Base-by-base conservation (phyloP, 2,888 invertebrate species). In the Hypomecis punctinalis region DNA sequence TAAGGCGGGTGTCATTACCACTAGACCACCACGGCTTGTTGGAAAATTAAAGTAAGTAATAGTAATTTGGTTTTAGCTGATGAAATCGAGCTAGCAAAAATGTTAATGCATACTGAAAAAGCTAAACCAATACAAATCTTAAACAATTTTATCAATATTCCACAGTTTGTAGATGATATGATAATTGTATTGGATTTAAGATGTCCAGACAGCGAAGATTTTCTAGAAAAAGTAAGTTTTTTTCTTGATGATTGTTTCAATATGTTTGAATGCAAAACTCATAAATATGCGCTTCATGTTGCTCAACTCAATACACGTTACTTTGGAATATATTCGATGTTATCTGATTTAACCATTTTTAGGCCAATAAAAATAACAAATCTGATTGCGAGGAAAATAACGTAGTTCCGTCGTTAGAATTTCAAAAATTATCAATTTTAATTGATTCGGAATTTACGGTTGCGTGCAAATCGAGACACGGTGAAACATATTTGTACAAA, bases 371-470 rank as follows among this genome's bases (percentile, higher is more conserved):
- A 13, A 73, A 74, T n/a, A 75, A 77, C 42, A 77, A 77, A 62
- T 82, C 51, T 45, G n/a, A 73, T 42, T 10, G 37, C 39, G 13
- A 72, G 40, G 73, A 73, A 60, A 35, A 58, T 8, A 49, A 64
- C 33, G 56, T 42, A 9, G 37, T 78, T 8, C 23, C 23, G 23
- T 2, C 23, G 23, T 23, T 23, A n/a, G 67, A 79, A 68, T 55
- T 86, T 35, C 36, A 68, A 0, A 55, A 77, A 35, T 46, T 82
- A 3, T 64, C 68, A n/a, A 75, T 90, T 61, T 69, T 81, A 1
- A 63, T 80, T n/a, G 84, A 89, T 75, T 83, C 90, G 5, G 84
- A 90, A 66, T 79, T 89, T 10, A 74, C 86, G 9, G 36, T 87
- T 9, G 69, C 83, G 5, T 70, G 77, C 53, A 74, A 74, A 58